Evolutionary conservation across 2,113 vertebrate genomes (phyloP), one percentile per base, ranked within the genome.

Genomic region (Lepidothrix coronata): DNA sequence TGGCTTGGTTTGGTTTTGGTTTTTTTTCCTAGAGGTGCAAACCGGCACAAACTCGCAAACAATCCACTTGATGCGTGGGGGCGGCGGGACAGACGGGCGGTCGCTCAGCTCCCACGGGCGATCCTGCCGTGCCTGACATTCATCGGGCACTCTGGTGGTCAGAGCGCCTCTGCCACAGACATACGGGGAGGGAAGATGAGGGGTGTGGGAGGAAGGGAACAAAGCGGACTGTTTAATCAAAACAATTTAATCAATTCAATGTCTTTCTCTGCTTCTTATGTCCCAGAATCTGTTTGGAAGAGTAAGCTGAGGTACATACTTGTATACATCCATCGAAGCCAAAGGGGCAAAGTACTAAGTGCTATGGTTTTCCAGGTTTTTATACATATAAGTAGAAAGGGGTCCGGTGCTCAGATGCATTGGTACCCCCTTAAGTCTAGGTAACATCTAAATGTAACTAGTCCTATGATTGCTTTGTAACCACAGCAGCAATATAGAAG

Each of bases 361-460:
- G 7, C 30, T 51, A 14, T 5, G 4, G 6, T 17, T 89, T 85
- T 67, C 33, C 58, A 1, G 5, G 30, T 2, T 54, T 65, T 68
- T 49, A 17, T 21, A 24, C 6, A 2, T 0, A 0, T 5, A 21
- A 21, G 16, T 20, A n/a, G 48, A 39, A 19, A 12, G 33, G 18
- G 33, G 33, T 28, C 27, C 16, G 31, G 22, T 6, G 14, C 31
- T 71, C 15, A 14, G 67, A 46, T 14, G n/a, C 12, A 12, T 7
- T 4, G 11, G 14, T 12, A 30, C 27, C 14, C 17, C 19, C n/a
- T 43, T 15, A 37, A 46, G 54, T 6, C 30, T 21, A 15, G 37
- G 37, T 22, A 54, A 19, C 17, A 46, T 20, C n/a, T 28, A 28
- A 48, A 48, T 14, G 6, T 7, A 57, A 28, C 23, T 9, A 28